Conservation (phyloP, 2,888 invertebrate genomes). For the Beris chalybata region DNA sequence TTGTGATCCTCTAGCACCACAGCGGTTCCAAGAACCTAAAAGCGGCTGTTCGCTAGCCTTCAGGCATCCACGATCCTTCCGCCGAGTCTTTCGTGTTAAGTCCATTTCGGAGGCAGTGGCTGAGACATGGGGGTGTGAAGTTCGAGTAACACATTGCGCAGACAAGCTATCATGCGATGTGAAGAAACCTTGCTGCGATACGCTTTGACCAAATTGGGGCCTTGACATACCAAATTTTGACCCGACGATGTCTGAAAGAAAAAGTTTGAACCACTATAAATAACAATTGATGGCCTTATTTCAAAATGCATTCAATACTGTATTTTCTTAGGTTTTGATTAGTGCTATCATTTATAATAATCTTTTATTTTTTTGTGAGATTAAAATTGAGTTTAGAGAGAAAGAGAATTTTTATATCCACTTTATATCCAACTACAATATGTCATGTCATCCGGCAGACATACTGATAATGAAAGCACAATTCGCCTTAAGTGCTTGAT, state of each 20-base stretch:
- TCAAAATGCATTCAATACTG: no score
- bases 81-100: slow-evolving; percentile 66
- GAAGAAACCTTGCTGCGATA: slow-evolving; percentile 66
- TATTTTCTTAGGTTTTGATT: no score
- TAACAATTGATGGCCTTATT: no score
- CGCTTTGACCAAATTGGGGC: slow-evolving; percentile 58
- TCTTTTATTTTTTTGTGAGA: no score
- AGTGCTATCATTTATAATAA: no score
- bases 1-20: slow-evolving; percentile 57
- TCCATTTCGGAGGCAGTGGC: slow-evolving; percentile 73
- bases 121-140: slow-evolving; percentile 59
- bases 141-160: slow-evolving; percentile 68
- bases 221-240: slow-evolving; percentile 75
- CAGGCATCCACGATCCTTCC: slow-evolving; percentile 67
- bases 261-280: no score
- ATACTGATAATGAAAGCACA: no score
- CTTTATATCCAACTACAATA: no score
- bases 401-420: no score
- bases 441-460: no score
- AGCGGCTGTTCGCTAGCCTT: slow-evolving; percentile 77
- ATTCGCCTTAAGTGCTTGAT: no score
- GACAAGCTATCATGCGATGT: slow-evolving; percentile 75
- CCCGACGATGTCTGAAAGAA: slow-evolving; percentile 70
- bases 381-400: no score
- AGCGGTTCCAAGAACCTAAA: slow-evolving; percentile 68